Evolutionary conservation across 2,797 vertebrate species (phyloP), one percentile per base, ranked within the genome.

Genomic region (Phrynocephalus guinanensis): DNA sequence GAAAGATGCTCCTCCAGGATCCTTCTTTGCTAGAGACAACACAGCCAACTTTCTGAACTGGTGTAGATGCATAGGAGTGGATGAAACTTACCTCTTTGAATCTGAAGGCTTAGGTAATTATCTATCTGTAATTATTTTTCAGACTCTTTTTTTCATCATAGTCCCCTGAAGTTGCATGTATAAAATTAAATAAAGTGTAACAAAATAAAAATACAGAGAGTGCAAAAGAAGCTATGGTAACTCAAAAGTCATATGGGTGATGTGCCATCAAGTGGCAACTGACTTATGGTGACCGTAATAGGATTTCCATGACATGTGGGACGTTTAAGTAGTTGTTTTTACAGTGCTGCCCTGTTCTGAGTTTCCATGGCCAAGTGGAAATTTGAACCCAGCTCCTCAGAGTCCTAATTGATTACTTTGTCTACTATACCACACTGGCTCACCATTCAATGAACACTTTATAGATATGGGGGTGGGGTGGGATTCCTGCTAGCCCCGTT

Each of bases 1-100:
- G 96, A 97, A 96, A 79, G 97, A 98, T 72, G 99, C 99, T 80
- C 97, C 98, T 8, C 97, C 99, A 0, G 98, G 99, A 30, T 99
- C 99, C 11, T 99, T 99, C 96, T 99, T 99, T 89, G 98, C 99
- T 80, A 98, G 98, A 28, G 99, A 99, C 95, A 99, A 99, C 93
- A 99, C 99, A 0, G 98, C 99, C 0, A 99, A 99, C 97, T 99
- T 99, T 96, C 98, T 99, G 90, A 96, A 98, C 83, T 99, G 99
- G 99, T 99, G 99, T 87, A 97, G 98, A 50, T 94, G 95, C 52
- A 90, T 99, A 82, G 98, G 98, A 0, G 98, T 99, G 81, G 98
- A 99, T 84, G 98, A 98, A 88, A 98, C 98, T 1, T 99, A 98
- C 85, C 96, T 99, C 93, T 99, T 99, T 94, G 99, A 99, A 94